Evolutionary conservation across 2,113 vertebrate genomes (phyloP), one percentile per base, ranked within the genome.

Genomic region (Euleptes europaea): DNA sequence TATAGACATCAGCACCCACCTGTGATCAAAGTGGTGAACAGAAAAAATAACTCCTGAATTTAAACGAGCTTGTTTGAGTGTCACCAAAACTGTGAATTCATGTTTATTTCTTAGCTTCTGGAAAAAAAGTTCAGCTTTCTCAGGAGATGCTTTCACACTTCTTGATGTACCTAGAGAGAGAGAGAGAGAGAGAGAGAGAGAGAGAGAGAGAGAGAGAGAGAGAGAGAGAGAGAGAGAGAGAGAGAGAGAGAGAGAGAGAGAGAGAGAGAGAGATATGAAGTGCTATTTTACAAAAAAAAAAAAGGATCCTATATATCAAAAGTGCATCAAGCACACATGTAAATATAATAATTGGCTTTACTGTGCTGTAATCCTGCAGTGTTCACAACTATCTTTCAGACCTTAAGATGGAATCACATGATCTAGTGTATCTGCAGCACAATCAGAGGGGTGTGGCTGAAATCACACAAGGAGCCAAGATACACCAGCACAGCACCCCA

Each of bases 31-130:
- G 80, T 98, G 97, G 91, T 99, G 98, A 92, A 99, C 94, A 85
- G 98, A 99, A 76, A 99, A 93, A 91, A 99, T 97, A 90, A 98
- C 98, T 84, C 98, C 98, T 19, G 98, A 99, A 96, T 99, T 99
- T 92, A 99, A 97, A 78, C 86, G 97, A 40, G 96, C 96, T 94
- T 99, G 98, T 95, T 98, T 99, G 90, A 99, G 93, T 15, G 98
- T 99, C 85, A 96, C 97, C 92, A 98, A 93, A 90, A 99, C 91
- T 44, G 98, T 99, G 90, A 99, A 99, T 94, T 99, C 98, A 86
- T 95, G 97, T 94, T 98, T 98, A 95, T 98, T 98, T 95, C 97
- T 97, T 94, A 99, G 94, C 92, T 99, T 99, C 95, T 98, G 97
- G 90, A 99, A 95, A 96, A 98, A 96, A 1, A 93, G 93, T 93